Evolutionary conservation across 2,113 vertebrate genomes (phyloP).

Genomic region (Smithornis capensis): DNA sequence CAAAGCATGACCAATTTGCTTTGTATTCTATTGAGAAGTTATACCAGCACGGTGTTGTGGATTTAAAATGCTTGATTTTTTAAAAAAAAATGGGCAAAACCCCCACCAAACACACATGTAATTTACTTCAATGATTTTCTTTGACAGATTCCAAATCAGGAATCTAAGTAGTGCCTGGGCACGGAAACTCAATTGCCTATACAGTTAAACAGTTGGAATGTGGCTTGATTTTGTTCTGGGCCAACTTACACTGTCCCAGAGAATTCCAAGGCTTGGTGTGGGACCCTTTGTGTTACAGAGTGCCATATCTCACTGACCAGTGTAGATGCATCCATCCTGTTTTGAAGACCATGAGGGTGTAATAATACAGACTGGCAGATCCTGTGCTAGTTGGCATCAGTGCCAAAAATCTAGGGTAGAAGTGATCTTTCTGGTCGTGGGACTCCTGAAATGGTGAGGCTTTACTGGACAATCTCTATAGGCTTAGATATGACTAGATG

Average conservation of each 20-base stretch:
- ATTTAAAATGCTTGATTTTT: background rate
- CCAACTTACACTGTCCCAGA: background rate
- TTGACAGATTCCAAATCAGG: background rate
- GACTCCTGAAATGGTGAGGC: background rate
- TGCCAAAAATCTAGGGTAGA: background rate
- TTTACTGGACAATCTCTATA: background rate
- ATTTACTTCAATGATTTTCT: background rate
- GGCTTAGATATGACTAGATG: background rate
- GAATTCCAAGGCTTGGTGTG: background rate
- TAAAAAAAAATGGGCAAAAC: background rate
- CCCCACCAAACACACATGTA: background rate
- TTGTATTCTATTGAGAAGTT: background rate
- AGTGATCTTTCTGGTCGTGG: background rate
- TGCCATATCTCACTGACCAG: background rate
- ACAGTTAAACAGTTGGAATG: background rate
- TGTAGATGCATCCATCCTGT: background rate
- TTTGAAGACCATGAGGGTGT: background rate
- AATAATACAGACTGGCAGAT: fast-evolving
- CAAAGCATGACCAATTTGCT: background rate
- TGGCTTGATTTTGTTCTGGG: background rate
- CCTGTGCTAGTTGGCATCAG: background rate
- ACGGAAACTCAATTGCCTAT: background rate
- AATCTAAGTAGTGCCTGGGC: background rate
- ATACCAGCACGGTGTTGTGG: background rate
- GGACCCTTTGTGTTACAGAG: background rate